Conservation (phyloP, 2,797 vertebrate species). For the Eurystomus glaucurus region DNA sequence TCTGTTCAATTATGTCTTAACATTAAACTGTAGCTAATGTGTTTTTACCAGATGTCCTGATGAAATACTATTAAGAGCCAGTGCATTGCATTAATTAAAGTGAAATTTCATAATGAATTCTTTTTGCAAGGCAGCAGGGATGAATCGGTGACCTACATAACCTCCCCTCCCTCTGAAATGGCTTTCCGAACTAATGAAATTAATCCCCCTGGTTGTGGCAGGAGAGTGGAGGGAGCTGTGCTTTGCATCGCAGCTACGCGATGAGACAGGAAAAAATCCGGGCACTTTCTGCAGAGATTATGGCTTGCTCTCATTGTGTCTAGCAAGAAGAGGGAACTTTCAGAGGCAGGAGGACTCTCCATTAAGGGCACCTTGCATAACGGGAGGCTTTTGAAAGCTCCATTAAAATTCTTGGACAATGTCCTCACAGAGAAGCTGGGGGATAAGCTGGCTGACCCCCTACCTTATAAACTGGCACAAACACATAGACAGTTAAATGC, state of each 20-base stretch:
- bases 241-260: neutral
- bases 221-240: neutral
- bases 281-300: neutral
- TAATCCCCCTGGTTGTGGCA: neutral
- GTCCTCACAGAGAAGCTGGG: neutral
- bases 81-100: conserved; percentile 62
- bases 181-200: conserved; percentile 49
- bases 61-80: conserved; percentile 53
- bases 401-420: conserved; percentile 47
- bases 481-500: conserved; percentile 11
- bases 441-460: conserved; percentile 40
- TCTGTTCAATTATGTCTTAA: conserved; percentile 40
- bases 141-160: conserved; percentile 56
- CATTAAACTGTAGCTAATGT: conserved; percentile 47
- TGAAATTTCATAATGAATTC: conserved; percentile 66
- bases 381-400: neutral
- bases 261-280: neutral
- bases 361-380: neutral
- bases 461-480: neutral
- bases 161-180: neutral
- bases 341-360: neutral
- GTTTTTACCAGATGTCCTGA: conserved; percentile 63
- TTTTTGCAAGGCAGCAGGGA: conserved; percentile 39
- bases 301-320: neutral
- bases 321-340: conserved; percentile 17